Conservation (phyloP, 1,140 invertebrate genomes). For the Parasteatoda tepidariorum region DNA sequence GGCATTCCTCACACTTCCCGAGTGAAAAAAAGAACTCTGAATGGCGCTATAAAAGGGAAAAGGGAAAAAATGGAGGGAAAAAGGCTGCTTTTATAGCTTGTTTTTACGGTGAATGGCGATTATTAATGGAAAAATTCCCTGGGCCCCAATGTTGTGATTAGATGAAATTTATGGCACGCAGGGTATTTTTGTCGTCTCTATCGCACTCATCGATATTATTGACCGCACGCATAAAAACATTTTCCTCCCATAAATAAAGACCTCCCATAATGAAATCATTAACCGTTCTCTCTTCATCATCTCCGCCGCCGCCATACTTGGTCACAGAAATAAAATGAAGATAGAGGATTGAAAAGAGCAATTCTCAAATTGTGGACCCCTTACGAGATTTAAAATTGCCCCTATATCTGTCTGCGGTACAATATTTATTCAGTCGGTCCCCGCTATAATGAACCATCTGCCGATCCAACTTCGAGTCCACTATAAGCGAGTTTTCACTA, state of each 20-base stretch:
- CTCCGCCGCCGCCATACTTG: conserved; percentile 10
- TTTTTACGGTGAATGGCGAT: conserved; percentile 57
- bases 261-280: conserved; percentile 56
- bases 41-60: conserved; percentile 23
- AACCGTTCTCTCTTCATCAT: background rate
- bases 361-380: too few species aligned
- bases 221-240: conserved; percentile 58
- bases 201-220: conserved; percentile 57
- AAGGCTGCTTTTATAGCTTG: conserved; percentile 54
- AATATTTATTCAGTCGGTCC: too few species aligned
- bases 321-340: too few species aligned
- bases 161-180: conserved; percentile 59
- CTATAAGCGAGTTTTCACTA: too few species aligned
- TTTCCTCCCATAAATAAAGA: conserved; percentile 55
- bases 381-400: too few species aligned
- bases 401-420: too few species aligned
- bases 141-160: conserved; percentile 49
- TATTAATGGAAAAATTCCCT: conserved; percentile 59
- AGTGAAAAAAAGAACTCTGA: conserved; percentile 2
- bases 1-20: conserved; percentile 20
- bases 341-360: too few species aligned
- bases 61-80: conserved; percentile 43
- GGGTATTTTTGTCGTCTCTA: conserved; percentile 47
- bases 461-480: too few species aligned
- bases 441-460: too few species aligned